Evolutionary conservation across 2,888 invertebrate species (phyloP), one percentile per base, ranked within the genome.

Genomic region (Eledone cirrhosa): DNA sequence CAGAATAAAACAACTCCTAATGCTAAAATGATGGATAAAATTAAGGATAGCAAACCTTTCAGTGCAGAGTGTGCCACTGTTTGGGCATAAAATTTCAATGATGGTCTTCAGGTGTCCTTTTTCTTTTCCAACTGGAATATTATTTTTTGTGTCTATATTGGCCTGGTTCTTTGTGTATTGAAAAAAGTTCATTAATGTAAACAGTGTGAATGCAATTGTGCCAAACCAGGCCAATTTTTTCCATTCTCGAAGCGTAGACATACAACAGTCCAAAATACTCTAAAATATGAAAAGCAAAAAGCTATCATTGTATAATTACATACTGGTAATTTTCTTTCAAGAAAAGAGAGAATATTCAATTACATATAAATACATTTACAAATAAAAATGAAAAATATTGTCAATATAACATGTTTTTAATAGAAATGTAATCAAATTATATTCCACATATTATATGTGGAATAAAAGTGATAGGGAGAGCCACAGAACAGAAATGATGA

Each of bases 211-310:
- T 3, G 47, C 33, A 14, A 75, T 75, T n/a, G 47, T 75, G 47
- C 75, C 75, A 16, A 48, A 47, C 75, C 75, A 75, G 48, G 75
- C 75, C 22, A 75, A 47, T 47, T 48, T 75, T 48, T 47, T 47
- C 75, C 75, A 75, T 75, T 75, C 75, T 47, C 75, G 47, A 8
- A 75, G 24, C 27, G 75, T 75, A 75, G 75, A 75, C 75, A 75
- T 48, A 29, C 75, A 75, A 29, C 22, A 69, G 22, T 33, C 33
- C 33, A 69, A 19, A 19, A 31, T 31, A 33, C 31, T 69, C 69
- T 69, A 33, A 13, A 69, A 69, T 22, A 69, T 33, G 22, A 29
- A 33, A n/a, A n/a, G n/a, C n/a, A n/a, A n/a, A n/a, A n/a, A n/a
- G n/a, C n/a, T n/a, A n/a, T n/a, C n/a, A n/a, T n/a, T n/a, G n/a